Evolutionary conservation across 2,888 invertebrate species (phyloP), one percentile per base, ranked within the genome.

Genomic region (Aspidiotus rigidus): DNA sequence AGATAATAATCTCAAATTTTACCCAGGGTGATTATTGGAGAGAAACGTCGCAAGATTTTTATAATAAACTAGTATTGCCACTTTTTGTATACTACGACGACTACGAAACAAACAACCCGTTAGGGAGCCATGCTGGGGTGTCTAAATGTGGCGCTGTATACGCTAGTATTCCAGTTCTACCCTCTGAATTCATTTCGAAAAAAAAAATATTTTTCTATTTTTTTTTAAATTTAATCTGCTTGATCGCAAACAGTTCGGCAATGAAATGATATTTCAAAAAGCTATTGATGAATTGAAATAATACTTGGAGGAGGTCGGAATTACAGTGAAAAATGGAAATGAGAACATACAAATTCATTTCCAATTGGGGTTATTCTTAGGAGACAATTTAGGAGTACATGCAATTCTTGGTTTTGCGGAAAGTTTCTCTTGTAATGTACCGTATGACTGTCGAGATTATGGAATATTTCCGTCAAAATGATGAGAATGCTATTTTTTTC

Each of bases 371-470:
- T 62, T 72, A 7, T 64, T 73, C 7, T 28, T 71, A 11, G 73
- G 72, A 2, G 72, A 73, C 42, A 73, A 73, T 63, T 59, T 71
- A 10, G 71, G 72, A 8, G 62, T 73, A 7, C 69, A 72, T 70
- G 69, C 66, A 7, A 70, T 73, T 10, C 59, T 72, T 7, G 73
- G 73, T 15, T 72, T 73, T 63, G 59, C 71, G 5, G 72, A 73
- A 70, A 71, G 56, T 62, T 74, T 74, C 49, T n/a, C n/a, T n/a
- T n/a, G n/a, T n/a, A n/a, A 28, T 28, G 28, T 28, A 3, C 28
- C 28, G 28, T 3, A 28, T 28, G 1, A 28, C 28, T 28, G 5
- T 28, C 28, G 28, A 28, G 1, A 5, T 28, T 28, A 28, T 28
- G 28, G 5, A 28, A 3, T 28, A 3, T 5, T 28, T 28, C 5